Percentiles rank a stretch among this genome's conserved stretches.
phyloP scores from a whole-genome alignment of 2,888 invertebrate species.

The Drosophila buzzatii region DNA sequence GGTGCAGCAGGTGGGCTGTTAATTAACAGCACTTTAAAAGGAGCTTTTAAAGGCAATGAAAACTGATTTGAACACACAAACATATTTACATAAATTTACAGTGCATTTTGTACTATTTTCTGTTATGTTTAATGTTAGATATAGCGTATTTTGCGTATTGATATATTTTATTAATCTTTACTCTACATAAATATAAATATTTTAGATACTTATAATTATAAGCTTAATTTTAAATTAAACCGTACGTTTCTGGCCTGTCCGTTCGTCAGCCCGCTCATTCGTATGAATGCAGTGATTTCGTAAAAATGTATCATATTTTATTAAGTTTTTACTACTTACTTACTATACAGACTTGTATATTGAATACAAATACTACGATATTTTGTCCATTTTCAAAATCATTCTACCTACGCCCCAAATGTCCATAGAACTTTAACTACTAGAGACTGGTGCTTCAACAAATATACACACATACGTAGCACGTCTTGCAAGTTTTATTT shows the following conservation, averaged over 20 bases:
- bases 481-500: not conserved
- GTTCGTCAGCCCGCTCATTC: no score
- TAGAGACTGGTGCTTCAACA: not conserved
- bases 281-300: no score
- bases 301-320: no score
- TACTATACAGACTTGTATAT: no score
- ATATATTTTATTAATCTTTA: not conserved
- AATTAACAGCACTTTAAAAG: slow-evolving; percentile 37
- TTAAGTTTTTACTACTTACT: no score
- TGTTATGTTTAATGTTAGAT: not conserved
- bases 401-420: no score
- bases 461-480: not conserved
- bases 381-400: no score
- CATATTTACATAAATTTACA: not conserved
- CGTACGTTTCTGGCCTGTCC: no score
- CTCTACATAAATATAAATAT: not conserved
- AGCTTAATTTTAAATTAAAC: no score
- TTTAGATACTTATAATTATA: not conserved
- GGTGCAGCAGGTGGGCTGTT: slow-evolving; percentile 57
- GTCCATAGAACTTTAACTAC: no score
- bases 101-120: not conserved
- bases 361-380: no score
- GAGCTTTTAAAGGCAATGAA: not conserved
- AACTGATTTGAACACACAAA: not conserved
- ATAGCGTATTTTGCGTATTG: not conserved